These are phyloP conservation scores for Phalacrocorax aristotelis DNA, from an alignment of 2,113 vertebrate genomes.

Conservation along the genomic window DNA sequence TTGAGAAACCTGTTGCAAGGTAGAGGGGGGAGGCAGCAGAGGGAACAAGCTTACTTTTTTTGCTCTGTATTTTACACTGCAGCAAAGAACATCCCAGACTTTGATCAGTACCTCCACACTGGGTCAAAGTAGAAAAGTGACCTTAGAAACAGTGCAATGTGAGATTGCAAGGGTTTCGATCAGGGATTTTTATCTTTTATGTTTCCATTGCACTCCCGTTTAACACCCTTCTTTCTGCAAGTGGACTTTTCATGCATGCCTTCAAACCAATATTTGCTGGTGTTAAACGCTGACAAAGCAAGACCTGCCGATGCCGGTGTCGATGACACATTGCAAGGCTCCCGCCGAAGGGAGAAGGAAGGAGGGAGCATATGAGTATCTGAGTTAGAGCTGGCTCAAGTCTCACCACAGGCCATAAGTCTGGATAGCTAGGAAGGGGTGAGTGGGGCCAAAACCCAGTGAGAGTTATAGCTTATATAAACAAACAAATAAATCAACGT, in stretches of 20 bases:
- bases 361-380: background rate
- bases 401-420: background rate
- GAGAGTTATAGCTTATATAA: background rate
- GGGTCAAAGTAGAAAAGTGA: background rate
- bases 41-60: background rate
- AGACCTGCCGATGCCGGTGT: background rate
- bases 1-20: background rate
- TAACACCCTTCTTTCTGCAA: background rate
- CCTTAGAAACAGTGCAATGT: background rate
- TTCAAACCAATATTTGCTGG: background rate
- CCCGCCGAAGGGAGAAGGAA: background rate
- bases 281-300: background rate
- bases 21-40: background rate
- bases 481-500: background rate
- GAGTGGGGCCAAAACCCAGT: background rate
- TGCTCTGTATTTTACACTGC: background rate
- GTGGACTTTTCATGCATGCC: background rate
- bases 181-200: background rate
- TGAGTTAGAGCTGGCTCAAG: background rate
- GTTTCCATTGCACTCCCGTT: background rate
- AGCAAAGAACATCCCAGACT: background rate
- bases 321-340: background rate
- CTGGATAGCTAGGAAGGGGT: background rate
- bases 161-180: background rate
- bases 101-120: background rate